Evolutionary conservation across 92 coral and sea anemone species (phyloP), one percentile per base, ranked within the genome.

Genomic region (Siderastrea radians): DNA sequence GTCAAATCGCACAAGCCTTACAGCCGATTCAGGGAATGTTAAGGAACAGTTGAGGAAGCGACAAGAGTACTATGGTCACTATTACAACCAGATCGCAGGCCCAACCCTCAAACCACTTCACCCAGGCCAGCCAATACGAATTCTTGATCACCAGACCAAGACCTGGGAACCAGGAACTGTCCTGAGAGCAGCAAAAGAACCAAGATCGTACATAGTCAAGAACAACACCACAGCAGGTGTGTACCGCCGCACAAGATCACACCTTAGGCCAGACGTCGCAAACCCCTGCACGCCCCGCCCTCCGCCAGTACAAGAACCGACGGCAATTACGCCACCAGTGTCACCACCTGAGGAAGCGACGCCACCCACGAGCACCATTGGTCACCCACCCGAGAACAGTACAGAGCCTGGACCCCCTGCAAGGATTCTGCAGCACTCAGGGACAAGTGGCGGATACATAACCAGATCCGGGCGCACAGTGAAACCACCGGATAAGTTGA

Each of bases 151-250:
- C 74, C 93, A 78, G 44, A 68, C 74, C 5, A 77, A 93, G 69
- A 93, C 77, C 17, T 89, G 88, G 91, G 62, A 93, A 88, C 96
- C 38, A 26, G 38, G 38, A 26, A 26, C 38, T 26, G 38, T 26
- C 38, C 38, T 26, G 38, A 26, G 38, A 26, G 38, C 38, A 26
- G 38, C 38, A 55, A 63, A 87, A 49, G 86, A 93, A 84, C 85
- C 94, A 8, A 83, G 94, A 67, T 90, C 92, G 60, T 90, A 87
- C 87, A 93, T 75, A 26, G 91, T 87, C 68, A 73, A 47, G 54
- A 87, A 91, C 38, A 68, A 66, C 76, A 87, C 47, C 46, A 79
- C 94, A 86, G 84, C 50, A 57, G 89, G 78, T 17, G 86, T 84
- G 51, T 84, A 87, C 83, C 80, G 92, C 48, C 90, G 94, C 58